A percentile compares a stretch with the other conserved stretches of the same genome.
Conservation (phyloP, 2,888 invertebrate genomes). For the Tridacna gigas region DNA sequence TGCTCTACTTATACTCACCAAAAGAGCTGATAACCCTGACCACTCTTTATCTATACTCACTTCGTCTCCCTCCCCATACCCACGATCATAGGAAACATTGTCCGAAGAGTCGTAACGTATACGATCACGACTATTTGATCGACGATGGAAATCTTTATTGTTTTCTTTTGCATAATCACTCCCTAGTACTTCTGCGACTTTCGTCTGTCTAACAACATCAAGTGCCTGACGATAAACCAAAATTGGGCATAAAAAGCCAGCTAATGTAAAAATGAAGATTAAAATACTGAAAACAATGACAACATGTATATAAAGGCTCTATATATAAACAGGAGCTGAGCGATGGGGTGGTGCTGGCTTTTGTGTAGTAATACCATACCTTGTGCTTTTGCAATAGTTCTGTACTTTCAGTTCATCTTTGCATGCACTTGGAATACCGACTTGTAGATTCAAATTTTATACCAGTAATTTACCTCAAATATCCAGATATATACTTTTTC, state of each 20-base stretch:
- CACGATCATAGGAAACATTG: conserved; percentile 88
- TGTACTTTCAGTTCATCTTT: no score
- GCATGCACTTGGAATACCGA: no score
- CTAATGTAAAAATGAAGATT: conserved; percentile 38
- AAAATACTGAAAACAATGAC: neutral
- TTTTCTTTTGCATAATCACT: conserved; percentile 85
- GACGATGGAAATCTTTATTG: conserved; percentile 81
- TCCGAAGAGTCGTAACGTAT: conserved; percentile 87
- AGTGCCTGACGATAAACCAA: conserved; percentile 89
- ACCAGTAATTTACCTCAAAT: no score
- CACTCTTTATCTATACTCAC: conserved; percentile 87
- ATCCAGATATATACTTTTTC: no score
- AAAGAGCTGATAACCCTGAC: conserved; percentile 73
- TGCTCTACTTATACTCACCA: conserved; percentile 80
- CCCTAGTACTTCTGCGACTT: conserved; percentile 91
- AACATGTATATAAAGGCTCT: conserved; percentile 1
- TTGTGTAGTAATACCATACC: no score
- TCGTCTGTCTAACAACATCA: conserved; percentile 96
- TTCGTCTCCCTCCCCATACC: conserved; percentile 88
- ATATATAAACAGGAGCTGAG: conserved; percentile 40
- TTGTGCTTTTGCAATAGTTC: no score
- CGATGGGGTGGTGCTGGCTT: conserved; percentile 49
- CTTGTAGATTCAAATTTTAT: no score
- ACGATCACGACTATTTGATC: conserved; percentile 87
- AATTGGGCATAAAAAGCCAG: conserved; percentile 67